Conservation (phyloP, 2,113 vertebrate genomes). For the Bujurquina vittata region DNA sequence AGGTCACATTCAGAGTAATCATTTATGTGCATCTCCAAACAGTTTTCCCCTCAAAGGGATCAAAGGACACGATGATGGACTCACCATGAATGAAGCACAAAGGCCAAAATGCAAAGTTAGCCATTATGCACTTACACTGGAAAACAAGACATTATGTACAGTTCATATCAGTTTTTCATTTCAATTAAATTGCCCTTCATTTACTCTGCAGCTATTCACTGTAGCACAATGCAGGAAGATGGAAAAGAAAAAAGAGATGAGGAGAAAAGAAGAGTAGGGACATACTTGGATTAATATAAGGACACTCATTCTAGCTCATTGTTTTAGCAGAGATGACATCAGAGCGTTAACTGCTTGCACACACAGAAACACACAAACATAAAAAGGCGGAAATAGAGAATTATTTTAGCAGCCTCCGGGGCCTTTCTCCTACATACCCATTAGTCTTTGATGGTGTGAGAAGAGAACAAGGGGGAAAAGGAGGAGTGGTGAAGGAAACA, state of each 20-base stretch:
- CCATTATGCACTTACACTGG: neutral
- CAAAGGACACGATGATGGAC: constrained; percentile 26
- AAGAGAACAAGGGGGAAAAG: neutral
- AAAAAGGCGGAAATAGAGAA: neutral
- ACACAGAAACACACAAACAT: neutral
- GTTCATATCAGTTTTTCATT: constrained; percentile 14
- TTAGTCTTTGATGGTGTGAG: constrained; percentile 34
- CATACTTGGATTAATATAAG: constrained; percentile 11
- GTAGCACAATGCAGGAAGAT: neutral
- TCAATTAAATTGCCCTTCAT: neutral
- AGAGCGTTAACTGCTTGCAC: neutral
- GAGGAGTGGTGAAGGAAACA: neutral
- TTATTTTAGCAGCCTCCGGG: constrained; percentile 1
- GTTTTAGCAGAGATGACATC: constrained; percentile 38
- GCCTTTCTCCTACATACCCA: constrained; percentile 10
- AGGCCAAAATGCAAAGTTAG: neutral
- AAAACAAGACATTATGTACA: constrained; percentile 9
- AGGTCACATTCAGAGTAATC: neutral
- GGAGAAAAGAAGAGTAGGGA: neutral
- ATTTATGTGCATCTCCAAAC: constrained; percentile 6
- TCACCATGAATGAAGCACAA: constrained; percentile 4
- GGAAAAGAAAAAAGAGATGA: neutral
- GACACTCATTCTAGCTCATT: constrained; percentile 30
- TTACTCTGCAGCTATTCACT: neutral
- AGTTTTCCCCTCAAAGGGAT: neutral